Evolutionary conservation across 2,888 invertebrate genomes (phyloP), one percentile per base, ranked within the genome.

Genomic region (Pyrochroa serraticornis): DNA sequence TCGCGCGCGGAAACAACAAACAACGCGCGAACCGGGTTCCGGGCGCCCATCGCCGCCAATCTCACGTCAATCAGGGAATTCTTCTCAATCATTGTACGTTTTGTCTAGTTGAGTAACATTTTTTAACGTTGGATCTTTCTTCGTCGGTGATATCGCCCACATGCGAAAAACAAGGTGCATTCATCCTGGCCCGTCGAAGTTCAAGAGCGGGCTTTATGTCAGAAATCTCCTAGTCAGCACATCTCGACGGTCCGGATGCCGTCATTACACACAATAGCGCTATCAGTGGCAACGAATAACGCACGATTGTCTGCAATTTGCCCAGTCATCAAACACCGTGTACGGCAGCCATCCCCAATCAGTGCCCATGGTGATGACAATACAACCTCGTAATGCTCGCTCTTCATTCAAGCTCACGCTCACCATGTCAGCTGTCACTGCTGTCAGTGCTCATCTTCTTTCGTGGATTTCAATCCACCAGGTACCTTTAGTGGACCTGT

Each of bases 341-440:
- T 52, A 52, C 53, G 32, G 59, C 54, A 50, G 54, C 58, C 55
- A 50, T 35, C 37, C 59, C 50, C 59, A 59, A 59, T 59, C 59
- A 59, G 47, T 44, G 32, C 22, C 22, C 22, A 22, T 22, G 22
- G 12, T 41, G 50, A 55, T 42, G 46, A 59, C 58, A 59, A 59
- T 54, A 41, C 59, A 6, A 50, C 61, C 64, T 65, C 64, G 69
- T 73, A 73, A 73, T 73, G 67, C 72, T 61, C 51, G 61, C 58
- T 65, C 65, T 71, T 69, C 68, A 71, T 72, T 71, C 71, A 68
- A 61, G 64, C 67, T 70, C 73, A 73, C 73, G 73, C 72, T 66
- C 67, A 59, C 60, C 65, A 64, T 71, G 54, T 59, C 59, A 59
- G 51, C 55, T 59, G 59, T 59, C 59, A 59, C 54, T 38, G 45